These are phyloP conservation scores for Cacatua alba DNA, from an alignment of 2,113 vertebrate genomes.

Conservation along the genomic window DNA sequence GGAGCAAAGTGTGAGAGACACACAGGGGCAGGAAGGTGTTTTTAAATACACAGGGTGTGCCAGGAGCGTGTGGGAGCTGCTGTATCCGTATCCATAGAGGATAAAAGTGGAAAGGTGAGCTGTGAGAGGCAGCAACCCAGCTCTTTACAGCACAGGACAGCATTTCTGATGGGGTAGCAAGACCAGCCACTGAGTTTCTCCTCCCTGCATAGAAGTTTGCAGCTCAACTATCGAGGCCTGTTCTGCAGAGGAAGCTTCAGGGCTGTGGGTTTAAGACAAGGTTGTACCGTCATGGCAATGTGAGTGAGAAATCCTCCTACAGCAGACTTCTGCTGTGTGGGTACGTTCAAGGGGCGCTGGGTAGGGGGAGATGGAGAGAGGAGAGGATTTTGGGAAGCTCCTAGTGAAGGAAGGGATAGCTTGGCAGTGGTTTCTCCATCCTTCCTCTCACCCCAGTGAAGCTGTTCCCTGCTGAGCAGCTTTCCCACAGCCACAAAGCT, in stretches of 20 bases:
- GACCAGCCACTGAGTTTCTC: not conserved
- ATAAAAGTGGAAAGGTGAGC: not conserved
- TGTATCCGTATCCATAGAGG: rapidly evolving
- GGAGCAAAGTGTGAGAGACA: not conserved
- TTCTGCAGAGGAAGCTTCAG: not conserved
- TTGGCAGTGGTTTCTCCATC: not conserved
- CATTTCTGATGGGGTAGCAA: not conserved
- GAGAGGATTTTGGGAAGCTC: not conserved
- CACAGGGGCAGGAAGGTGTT: not conserved
- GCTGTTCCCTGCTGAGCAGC: not conserved
- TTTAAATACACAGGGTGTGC: not conserved
- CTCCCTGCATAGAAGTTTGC: not conserved
- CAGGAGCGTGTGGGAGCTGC: not conserved
- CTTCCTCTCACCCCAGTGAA: not conserved
- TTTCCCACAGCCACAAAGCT: not conserved
- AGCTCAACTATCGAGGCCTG: not conserved
- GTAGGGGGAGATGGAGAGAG: not conserved
- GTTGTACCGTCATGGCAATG: rapidly evolving
- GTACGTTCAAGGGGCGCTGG: not conserved
- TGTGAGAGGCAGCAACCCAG: not conserved
- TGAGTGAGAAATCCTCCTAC: not conserved
- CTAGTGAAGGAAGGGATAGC: not conserved
- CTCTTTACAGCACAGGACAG: not conserved
- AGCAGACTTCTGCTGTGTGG: not conserved
- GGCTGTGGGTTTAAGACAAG: not conserved